phyloP scores from a whole-genome alignment of 1,140 invertebrate species.

The Drosophila arizonae region DNA sequence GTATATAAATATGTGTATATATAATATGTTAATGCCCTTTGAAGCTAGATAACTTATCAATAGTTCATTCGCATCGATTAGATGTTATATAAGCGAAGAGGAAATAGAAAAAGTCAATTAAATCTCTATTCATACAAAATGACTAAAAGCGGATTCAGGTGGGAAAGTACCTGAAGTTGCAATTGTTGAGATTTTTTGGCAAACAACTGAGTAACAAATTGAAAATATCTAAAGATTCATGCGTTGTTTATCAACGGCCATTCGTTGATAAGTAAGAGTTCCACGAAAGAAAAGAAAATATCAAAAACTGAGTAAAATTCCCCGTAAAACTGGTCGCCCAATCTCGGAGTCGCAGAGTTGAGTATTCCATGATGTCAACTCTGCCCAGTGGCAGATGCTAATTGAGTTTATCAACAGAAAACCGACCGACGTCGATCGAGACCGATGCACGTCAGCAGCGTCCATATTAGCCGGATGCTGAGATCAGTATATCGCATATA shows the following conservation, averaged over 20 bases:
- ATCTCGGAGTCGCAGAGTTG: too few species aligned
- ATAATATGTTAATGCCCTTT: constrained; percentile 3
- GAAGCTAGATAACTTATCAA: constrained; percentile 8
- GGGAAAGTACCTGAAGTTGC: background rate
- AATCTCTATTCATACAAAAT: too few species aligned
- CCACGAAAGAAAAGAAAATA: background rate
- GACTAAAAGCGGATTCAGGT: background rate
- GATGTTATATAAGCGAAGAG: background rate
- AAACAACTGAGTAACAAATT: constrained; percentile 47
- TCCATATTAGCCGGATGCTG: background rate
- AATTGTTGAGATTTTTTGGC: constrained; percentile 20
- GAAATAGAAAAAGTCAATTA: constrained; percentile 9
- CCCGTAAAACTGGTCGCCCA: background rate
- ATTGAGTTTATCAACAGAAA: constrained; percentile 45
- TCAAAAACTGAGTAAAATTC: constrained; percentile 5
- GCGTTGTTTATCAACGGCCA: constrained; percentile 33
- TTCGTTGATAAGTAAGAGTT: constrained; percentile 63
- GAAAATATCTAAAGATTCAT: constrained; percentile 56
- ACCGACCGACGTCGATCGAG: background rate
- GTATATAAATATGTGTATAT: background rate
- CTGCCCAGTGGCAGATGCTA: constrained; percentile 37
- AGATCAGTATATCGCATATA: background rate
- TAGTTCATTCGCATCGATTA: background rate
- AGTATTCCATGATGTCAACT: constrained; percentile 61
- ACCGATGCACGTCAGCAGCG: background rate